Percentiles rank a stretch among this genome's conserved stretches.
Evolutionary conservation across 2,113 vertebrate genomes (phyloP).

Genomic region (Entomyzon cyanotis): DNA sequence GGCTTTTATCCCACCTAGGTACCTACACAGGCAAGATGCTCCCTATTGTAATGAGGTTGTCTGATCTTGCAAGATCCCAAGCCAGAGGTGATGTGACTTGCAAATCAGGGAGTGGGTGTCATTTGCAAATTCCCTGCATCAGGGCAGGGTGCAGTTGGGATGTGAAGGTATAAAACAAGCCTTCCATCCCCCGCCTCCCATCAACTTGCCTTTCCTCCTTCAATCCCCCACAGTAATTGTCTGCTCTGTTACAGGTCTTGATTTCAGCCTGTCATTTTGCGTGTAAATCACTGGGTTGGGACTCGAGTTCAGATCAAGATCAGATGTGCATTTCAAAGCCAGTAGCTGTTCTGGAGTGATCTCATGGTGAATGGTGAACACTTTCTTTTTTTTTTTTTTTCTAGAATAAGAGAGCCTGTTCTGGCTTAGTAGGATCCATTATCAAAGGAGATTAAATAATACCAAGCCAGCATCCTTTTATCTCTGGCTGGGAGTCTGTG

Average conservation of each 20-base stretch:
- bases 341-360: neutral
- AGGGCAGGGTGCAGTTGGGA: conserved; percentile 17
- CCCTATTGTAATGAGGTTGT: neutral
- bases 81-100: conserved; percentile 44
- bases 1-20: neutral
- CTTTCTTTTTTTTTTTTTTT: neutral
- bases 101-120: conserved; percentile 51
- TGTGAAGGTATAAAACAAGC: neutral
- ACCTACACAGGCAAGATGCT: neutral
- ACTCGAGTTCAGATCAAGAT: neutral
- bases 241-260: conserved; percentile 22
- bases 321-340: neutral
- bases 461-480: neutral
- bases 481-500: neutral
- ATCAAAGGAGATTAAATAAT: neutral
- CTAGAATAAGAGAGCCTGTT: neutral
- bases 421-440: neutral
- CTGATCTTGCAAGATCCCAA: conserved; percentile 5
- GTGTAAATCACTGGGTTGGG: neutral
- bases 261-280: neutral
- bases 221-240: neutral
- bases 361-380: neutral
- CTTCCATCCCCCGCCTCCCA: neutral
- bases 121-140: conserved; percentile 38
- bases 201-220: neutral